Conservation (phyloP, 1,140 invertebrate genomes). For the Drosophila pseudoobscura region DNA sequence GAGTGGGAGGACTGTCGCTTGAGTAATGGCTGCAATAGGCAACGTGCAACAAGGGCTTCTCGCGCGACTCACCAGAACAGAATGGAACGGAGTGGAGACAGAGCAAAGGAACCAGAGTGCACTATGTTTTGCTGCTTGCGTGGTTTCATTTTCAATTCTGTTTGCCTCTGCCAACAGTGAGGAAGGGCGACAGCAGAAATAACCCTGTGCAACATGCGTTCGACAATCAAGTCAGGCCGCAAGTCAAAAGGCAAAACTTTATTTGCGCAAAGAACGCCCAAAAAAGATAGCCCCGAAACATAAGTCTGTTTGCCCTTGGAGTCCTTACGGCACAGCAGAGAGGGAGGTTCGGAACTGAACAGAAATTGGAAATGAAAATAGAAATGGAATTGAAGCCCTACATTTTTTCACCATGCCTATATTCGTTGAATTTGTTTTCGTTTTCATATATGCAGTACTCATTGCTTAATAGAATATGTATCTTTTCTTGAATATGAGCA, state of each 20-base stretch:
- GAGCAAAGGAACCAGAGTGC: constrained; percentile 18
- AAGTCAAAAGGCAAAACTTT: constrained; percentile 32
- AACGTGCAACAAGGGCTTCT: constrained; percentile 23
- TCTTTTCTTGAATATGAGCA: too few species aligned
- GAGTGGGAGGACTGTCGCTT: constrained; percentile 20
- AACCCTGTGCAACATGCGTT: constrained; percentile 25
- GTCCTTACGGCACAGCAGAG: too few species aligned
- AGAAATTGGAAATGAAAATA: not conserved
- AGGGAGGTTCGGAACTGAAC: not conserved
- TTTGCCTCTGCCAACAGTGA: constrained; percentile 12
- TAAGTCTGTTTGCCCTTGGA: constrained; percentile 9
- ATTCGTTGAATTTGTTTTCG: too few species aligned
- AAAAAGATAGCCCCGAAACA: not conserved
- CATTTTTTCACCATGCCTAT: too few species aligned
- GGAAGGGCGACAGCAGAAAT: not conserved
- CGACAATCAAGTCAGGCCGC: constrained; percentile 33
- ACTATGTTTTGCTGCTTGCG: constrained; percentile 46
- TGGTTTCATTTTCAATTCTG: constrained; percentile 46
- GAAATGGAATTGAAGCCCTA: constrained; percentile 10
- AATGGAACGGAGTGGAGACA: constrained; percentile 8
- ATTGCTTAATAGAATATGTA: too few species aligned
- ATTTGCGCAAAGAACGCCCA: constrained; percentile 4
- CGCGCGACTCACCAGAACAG: too few species aligned
- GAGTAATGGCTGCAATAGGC: constrained; percentile 50
- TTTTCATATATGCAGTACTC: too few species aligned